Percentiles rank a stretch among this genome's conserved stretches.
Evolutionary conservation across 2,888 invertebrate genomes (phyloP).

Genomic region (Corythucha ciliata): DNA sequence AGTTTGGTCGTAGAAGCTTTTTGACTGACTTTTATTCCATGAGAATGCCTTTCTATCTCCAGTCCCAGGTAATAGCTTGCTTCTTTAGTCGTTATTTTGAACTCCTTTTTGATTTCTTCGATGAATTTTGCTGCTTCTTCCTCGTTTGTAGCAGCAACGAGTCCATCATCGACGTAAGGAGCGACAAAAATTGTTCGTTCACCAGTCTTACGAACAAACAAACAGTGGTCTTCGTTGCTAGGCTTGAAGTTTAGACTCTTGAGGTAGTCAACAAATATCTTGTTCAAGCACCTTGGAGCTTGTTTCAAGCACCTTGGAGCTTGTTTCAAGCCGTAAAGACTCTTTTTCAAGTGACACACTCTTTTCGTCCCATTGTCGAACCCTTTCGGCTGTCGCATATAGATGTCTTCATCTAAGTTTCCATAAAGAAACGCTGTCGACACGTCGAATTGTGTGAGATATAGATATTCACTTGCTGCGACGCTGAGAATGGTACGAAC

Average conservation of each 20-base stretch:
- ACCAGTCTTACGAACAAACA: conserved; percentile 33
- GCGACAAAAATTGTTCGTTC: conserved; percentile 35
- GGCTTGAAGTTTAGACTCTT: conserved; percentile 33
- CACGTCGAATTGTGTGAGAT: conserved; percentile 36
- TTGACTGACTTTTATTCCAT: conserved; percentile 25
- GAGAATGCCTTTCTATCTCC: conserved; percentile 27
- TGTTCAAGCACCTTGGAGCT: conserved; percentile 40
- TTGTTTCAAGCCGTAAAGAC: conserved; percentile 41
- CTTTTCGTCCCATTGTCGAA: conserved; percentile 35
- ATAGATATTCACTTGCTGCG: conserved; percentile 31
- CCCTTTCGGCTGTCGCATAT: conserved; percentile 39
- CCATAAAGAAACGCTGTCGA: conserved; percentile 39
- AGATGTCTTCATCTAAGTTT: conserved; percentile 37
- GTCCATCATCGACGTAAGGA: conserved; percentile 40
- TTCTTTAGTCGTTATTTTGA: conserved; percentile 28
- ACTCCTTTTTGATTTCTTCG: conserved; percentile 14
- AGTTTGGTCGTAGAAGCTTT: conserved; percentile 20
- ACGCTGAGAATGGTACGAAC: conserved; percentile 34
- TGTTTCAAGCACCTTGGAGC: too few species aligned
- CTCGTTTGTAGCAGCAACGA: conserved; percentile 30
- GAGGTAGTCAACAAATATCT: conserved; percentile 35
- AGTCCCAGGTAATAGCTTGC: conserved; percentile 32
- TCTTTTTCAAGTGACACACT: conserved; percentile 38
- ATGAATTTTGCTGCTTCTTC: conserved; percentile 28
- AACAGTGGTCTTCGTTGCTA: conserved; percentile 38